phyloP scores from a whole-genome alignment of 2,888 invertebrate genomes.

The Crepidodera aurea region DNA sequence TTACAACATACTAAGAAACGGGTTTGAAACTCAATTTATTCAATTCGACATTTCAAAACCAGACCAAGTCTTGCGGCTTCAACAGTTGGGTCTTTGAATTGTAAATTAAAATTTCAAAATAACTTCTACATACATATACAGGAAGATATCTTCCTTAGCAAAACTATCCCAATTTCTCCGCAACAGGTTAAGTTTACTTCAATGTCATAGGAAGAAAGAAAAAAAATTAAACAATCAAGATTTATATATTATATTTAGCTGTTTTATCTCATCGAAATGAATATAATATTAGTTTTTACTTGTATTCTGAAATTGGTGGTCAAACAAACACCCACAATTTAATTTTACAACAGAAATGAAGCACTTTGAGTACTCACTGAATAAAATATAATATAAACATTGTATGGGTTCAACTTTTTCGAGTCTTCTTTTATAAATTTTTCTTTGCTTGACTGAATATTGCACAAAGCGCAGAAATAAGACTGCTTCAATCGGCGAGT shows the following conservation, averaged over 20 bases:
- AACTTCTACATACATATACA: too few relatives aligned
- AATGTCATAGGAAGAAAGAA: not conserved
- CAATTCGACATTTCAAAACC: too few relatives aligned
- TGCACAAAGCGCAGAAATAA: constrained; percentile 27
- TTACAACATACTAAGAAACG: too few relatives aligned
- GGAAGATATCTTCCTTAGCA: too few relatives aligned
- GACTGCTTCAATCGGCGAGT: not conserved
- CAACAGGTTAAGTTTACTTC: not conserved
- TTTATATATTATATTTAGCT: constrained; percentile 51
- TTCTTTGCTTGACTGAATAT: constrained; percentile 23
- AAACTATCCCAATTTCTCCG: not conserved
- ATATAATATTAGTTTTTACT: constrained; percentile 51
- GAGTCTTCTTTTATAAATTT: constrained; percentile 1
- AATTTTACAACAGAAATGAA: constrained; percentile 46
- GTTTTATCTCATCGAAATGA: constrained; percentile 54
- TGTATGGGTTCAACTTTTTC: constrained; percentile 38
- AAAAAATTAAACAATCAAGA: not conserved
- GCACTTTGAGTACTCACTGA: constrained; percentile 42
- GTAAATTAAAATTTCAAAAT: too few relatives aligned
- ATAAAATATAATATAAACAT: constrained; percentile 30
- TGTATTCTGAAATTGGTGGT: constrained; percentile 45
- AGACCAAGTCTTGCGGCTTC: too few relatives aligned
- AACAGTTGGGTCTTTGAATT: too few relatives aligned
- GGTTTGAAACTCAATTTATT: too few relatives aligned
- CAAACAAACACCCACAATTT: constrained; percentile 53